A percentile compares a stretch with the other conserved stretches of the same genome.
Conservation (phyloP, 92 coral and sea anemone species). For the Muricea muricata region DNA sequence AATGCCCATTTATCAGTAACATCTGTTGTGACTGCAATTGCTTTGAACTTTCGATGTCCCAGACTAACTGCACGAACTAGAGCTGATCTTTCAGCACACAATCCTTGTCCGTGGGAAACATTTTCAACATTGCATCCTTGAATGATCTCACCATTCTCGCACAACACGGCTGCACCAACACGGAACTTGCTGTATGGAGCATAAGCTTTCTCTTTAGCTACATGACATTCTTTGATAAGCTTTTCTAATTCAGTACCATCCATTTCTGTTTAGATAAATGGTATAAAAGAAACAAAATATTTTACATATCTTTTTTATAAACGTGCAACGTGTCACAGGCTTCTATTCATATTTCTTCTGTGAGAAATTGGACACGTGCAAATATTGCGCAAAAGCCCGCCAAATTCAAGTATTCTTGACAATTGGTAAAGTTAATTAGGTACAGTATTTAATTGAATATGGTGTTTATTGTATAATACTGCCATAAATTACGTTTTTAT, state of each 20-base stretch:
- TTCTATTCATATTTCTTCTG: too few relatives aligned
- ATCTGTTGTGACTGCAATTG: constrained; percentile 86
- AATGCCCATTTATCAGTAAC: constrained; percentile 61
- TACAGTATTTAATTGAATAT: too few relatives aligned
- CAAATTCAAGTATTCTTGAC: neutral
- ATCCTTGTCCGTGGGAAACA: constrained; percentile 79
- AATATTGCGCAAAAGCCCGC: neutral
- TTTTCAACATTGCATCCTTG: constrained; percentile 98
- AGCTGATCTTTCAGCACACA: constrained; percentile 97
- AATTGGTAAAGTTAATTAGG: too few relatives aligned
- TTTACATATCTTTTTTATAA: too few relatives aligned
- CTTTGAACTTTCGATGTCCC: constrained; percentile 84
- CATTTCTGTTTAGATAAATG: constrained; percentile 13
- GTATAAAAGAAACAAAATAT: too few relatives aligned
- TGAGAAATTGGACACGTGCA: neutral
- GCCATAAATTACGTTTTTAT: neutral
- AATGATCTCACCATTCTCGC: constrained; percentile 74
- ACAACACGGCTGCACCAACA: constrained; percentile 92
- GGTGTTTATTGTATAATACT: too few relatives aligned
- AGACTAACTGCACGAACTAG: constrained; percentile 90
- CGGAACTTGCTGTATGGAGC: constrained; percentile 97
- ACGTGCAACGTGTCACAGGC: neutral
- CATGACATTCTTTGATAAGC: constrained; percentile 60
- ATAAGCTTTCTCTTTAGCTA: constrained; percentile 85
- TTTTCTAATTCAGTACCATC: neutral